Percentiles rank a stretch among this genome's conserved stretches.
Evolutionary conservation across 2,113 vertebrate genomes (phyloP).

Genomic region (Prinia subflava): DNA sequence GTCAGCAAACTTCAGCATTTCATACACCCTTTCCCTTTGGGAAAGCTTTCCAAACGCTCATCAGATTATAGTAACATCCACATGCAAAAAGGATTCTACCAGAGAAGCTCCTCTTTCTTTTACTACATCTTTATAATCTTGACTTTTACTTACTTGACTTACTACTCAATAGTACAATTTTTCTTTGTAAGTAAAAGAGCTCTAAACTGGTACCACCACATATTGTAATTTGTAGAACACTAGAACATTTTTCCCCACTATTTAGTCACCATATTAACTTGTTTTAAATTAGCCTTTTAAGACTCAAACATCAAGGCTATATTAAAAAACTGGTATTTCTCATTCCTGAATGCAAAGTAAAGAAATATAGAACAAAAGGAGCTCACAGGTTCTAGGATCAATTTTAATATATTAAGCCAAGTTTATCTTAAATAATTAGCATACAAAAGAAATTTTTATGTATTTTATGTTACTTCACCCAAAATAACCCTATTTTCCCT

Average conservation of each 20-base stretch:
- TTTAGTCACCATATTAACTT: neutral
- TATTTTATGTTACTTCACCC: neutral
- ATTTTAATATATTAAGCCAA: neutral
- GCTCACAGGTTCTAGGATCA: neutral
- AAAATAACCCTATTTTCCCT: neutral
- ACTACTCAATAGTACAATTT: neutral
- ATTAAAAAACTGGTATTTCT: neutral
- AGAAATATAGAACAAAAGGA: neutral
- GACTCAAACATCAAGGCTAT: neutral
- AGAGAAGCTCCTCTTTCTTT: neutral
- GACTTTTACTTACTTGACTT: too few relatives aligned
- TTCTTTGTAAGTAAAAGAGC: neutral
- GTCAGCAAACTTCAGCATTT: neutral
- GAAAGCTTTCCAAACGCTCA: neutral
- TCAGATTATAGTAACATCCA: neutral
- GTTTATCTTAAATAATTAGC: neutral
- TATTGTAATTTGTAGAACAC: neutral
- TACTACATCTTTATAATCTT: neutral
- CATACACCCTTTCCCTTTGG: neutral
- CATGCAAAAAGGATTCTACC: neutral
- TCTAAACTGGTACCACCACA: neutral
- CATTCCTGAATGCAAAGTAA: neutral
- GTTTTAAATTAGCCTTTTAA: neutral
- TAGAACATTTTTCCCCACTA: neutral
- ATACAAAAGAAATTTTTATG: neutral